Evolutionary conservation across 2,797 vertebrate genomes (phyloP), one percentile per base, ranked within the genome.

Genomic region (Liasis olivaceus): DNA sequence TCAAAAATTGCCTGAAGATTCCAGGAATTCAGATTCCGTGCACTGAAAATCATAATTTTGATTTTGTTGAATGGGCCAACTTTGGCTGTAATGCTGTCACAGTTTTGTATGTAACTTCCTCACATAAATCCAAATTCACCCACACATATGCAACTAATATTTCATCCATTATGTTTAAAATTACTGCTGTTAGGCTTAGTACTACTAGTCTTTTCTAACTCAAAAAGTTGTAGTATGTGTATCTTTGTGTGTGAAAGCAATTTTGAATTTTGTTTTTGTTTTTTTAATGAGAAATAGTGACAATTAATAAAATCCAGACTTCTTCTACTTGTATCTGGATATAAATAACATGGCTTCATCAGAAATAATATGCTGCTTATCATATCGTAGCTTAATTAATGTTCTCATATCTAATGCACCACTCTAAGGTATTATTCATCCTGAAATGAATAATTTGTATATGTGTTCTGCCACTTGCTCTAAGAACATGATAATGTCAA

Each of bases 231-330:
- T 24, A 72, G n/a, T 54, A 54, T 36, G 15, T 86, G n/a, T 77
- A 59, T 60, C 36, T 42, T 42, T 26, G 63, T 13, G 4, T 47
- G 58, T 17, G 3, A 51, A 84, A 60, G 13, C 9, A 31, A 47
- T 90, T 90, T 90, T 47, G 14, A 90, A 62, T 62, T 3, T 64
- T 64, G 3, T 5, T 62, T 28, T 64, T 42, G 36, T 66, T 63
- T 91, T 91, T 91, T n/a, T 47, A 91, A 31, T 91, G 47, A 66
- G 84, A 91, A 31, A 54, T 91, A 31, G 51, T 91, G 24, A 86
- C 58, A 69, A 66, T 58, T 69, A 66, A 87, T 69, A 63, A 87
- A 66, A 87, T 91, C 89, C 90, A 91, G 28, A 36, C 69, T 87
- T 63, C 86, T 86, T 66, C n/a, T 31, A 20, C 59, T 58, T 58